Conservation (phyloP, 2,797 vertebrate species). For the Harpagifer antarcticus region DNA sequence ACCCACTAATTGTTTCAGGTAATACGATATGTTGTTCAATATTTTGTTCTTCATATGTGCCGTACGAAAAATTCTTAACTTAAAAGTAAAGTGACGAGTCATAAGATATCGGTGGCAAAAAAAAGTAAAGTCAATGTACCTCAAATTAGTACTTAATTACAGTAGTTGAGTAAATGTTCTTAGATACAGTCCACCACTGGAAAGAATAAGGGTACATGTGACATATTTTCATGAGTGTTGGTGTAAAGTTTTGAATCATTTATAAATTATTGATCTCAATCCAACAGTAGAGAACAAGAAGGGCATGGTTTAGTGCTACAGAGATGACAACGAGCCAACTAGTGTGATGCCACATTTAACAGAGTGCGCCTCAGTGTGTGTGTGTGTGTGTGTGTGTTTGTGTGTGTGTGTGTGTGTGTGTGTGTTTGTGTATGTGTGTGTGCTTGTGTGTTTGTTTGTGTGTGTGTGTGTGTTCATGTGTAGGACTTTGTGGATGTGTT, state of each 20-base stretch:
- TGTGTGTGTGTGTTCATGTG: constrained; percentile 7
- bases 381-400: constrained; percentile 5
- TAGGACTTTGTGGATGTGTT: constrained; percentile 23
- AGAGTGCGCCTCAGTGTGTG: constrained; percentile 36
- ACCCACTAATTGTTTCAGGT: too few relatives aligned
- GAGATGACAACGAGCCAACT: constrained; percentile 43
- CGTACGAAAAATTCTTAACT: too few relatives aligned
- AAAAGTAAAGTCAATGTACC: too few relatives aligned
- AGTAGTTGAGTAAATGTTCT: too few relatives aligned
- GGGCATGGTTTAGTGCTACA: constrained; percentile 54
- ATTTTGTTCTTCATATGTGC: too few relatives aligned
- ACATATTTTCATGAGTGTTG: constrained; percentile 17
- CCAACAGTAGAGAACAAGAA: constrained; percentile 13
- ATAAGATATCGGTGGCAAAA: too few relatives aligned
- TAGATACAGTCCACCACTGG: too few relatives aligned
- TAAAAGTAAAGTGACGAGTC: too few relatives aligned
- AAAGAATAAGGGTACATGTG: background rate
- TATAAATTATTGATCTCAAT: constrained; percentile 18
- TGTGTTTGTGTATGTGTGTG: too few relatives aligned
- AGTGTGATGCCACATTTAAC: constrained; percentile 34
- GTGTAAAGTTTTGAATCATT: constrained; percentile 1
- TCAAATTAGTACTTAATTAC: too few relatives aligned
- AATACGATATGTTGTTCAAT: too few relatives aligned
- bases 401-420: constrained; percentile 27
- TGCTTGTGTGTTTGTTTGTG: constrained; percentile 3